These are phyloP conservation scores for Distichodus sexfasciatus DNA, from an alignment of 2,797 vertebrate genomes.

Conservation along the genomic window DNA sequence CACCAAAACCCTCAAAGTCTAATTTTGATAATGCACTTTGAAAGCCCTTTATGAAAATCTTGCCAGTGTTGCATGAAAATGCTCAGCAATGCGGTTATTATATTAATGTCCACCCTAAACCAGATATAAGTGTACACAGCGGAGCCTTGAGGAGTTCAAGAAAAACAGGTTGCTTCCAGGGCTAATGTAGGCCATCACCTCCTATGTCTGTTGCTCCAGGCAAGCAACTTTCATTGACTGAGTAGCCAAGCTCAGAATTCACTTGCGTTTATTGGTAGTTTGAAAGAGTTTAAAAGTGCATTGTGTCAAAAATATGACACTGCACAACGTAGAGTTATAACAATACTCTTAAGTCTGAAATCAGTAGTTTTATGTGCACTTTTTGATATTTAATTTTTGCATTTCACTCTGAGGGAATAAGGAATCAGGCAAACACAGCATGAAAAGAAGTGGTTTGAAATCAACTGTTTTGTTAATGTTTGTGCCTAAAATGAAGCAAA, in stretches of 20 bases:
- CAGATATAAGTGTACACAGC: background rate
- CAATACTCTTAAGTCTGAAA: too few relatives aligned
- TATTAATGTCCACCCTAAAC: slow-evolving; percentile 5
- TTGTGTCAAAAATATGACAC: too few relatives aligned
- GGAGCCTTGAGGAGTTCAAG: slow-evolving; percentile 5
- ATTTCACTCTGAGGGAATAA: too few relatives aligned
- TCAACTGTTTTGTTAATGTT: too few relatives aligned
- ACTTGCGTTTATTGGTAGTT: background rate
- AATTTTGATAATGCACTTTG: slow-evolving; percentile 18
- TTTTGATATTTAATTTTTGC: too few relatives aligned
- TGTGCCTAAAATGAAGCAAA: too few relatives aligned
- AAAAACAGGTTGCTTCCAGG: slow-evolving; percentile 10
- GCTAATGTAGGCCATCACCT: background rate
- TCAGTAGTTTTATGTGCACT: too few relatives aligned
- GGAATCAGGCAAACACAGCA: too few relatives aligned
- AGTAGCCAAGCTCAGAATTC: background rate
- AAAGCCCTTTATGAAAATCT: slow-evolving; percentile 6
- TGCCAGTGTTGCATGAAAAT: slow-evolving; percentile 1
- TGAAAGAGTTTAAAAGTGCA: too few relatives aligned
- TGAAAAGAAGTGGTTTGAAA: too few relatives aligned
- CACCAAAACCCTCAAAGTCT: slow-evolving; percentile 27
- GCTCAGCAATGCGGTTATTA: background rate
- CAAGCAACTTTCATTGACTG: background rate
- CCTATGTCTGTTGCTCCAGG: background rate
- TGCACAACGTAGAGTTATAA: too few relatives aligned